These are phyloP conservation scores for Pheosia gnoma DNA, from an alignment of 2,888 invertebrate genomes.

Conservation along the genomic window DNA sequence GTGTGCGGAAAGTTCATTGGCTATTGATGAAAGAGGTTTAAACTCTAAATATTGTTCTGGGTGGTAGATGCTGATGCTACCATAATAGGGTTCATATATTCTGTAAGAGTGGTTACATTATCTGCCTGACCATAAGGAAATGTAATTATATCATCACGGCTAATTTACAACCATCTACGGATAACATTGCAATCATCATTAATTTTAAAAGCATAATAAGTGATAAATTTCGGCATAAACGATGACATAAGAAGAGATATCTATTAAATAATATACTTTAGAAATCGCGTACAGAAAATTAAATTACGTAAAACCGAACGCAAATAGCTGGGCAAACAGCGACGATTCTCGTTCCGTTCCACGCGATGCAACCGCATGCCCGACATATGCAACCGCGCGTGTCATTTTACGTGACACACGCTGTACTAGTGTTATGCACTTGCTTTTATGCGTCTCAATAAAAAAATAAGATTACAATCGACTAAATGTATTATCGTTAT, in stretches of 20 bases:
- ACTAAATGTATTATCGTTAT: neutral
- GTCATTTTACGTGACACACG: conserved; percentile 29
- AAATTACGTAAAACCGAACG: conserved; percentile 48
- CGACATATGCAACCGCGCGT: conserved; percentile 47
- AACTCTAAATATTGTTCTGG: too few species aligned
- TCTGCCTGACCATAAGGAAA: too few species aligned
- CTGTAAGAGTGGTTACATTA: too few species aligned
- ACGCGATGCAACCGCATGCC: conserved; percentile 45
- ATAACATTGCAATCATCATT: conserved; percentile 2
- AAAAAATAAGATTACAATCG: neutral
- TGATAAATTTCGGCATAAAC: conserved; percentile 6
- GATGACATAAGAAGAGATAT: conserved; percentile 19
- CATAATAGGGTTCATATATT: too few species aligned
- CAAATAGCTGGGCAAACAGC: conserved; percentile 26
- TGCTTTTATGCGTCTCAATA: neutral
- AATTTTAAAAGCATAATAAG: neutral
- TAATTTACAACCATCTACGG: neutral
- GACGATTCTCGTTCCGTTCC: conserved; percentile 43
- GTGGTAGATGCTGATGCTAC: too few species aligned
- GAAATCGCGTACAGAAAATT: conserved; percentile 24
- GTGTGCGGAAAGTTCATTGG: too few species aligned
- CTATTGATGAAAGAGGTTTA: too few species aligned
- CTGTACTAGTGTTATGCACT: conserved; percentile 10
- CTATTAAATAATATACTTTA: conserved; percentile 29
- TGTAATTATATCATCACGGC: neutral